Evolutionary conservation across 1,140 invertebrate genomes (phyloP), one percentile per base, ranked within the genome.

Genomic region (Drosophila virilis): DNA sequence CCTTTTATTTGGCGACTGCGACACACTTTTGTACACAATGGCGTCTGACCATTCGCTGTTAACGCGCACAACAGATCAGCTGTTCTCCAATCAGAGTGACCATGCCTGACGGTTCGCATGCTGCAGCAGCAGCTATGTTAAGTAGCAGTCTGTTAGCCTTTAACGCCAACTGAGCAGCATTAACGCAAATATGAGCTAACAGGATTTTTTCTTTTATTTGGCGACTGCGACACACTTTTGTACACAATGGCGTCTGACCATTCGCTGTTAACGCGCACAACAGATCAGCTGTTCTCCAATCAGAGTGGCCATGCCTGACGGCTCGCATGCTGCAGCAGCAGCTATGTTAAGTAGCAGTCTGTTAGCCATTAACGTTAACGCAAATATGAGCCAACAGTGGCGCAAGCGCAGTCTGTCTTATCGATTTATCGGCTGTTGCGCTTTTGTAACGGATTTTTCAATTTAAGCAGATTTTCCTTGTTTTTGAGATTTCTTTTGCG

Each of bases 11-110:
- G 59, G 72, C 71, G 71, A 73, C 59, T 33, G 59, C 32, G 59
- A 73, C 70, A 73, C 70, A 67, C 64, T 73, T 70, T 73, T 73
- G 70, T 73, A 73, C 70, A 73, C 70, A 73, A 73, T 73, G 70
- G 70, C 70, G 70, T 73, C 64, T 38, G 55, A 60, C 22, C 48
- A 73, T 73, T 73, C 70, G 43, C 64, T 59, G 55, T 15, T 54
- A 43, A 12, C 70, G 70, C 38, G 22, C 15, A 54, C 61, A 54
- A 9, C 5, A 50, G 52, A 37, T 38, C 70, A 73, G 70, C 70
- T 73, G 70, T 38, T 67, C 8, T 35, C 5, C 6, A 32, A 13
- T 2, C 32, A 51, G 46, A 67, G 70, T 67, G 62, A 37, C 54
- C 62, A 57, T 8, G n/a, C 40, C 1, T 17, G 9, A 2, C 7